Conservation (phyloP, 2,888 invertebrate species). For the Eilema griseolum region DNA sequence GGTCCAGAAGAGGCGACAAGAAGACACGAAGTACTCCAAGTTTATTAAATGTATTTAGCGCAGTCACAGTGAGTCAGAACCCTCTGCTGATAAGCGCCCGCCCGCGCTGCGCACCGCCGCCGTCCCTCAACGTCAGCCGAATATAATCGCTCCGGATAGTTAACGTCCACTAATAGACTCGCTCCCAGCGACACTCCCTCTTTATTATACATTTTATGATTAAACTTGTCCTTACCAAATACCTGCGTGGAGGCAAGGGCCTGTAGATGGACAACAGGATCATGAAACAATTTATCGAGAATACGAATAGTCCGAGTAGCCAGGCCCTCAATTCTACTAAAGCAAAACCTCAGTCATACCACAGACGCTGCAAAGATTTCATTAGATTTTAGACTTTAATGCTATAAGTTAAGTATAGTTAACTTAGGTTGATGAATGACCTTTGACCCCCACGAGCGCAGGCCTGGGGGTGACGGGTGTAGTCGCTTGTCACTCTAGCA, state of each 20-base stretch:
- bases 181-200: neutral
- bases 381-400: too few species aligned
- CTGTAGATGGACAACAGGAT: neutral
- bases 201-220: constrained; percentile 8
- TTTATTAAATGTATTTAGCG: neutral
- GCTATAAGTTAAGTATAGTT: too few species aligned
- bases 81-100: neutral
- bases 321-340: too few species aligned
- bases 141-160: constrained; percentile 7
- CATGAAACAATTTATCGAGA: neutral
- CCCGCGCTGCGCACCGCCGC: too few species aligned
- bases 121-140: constrained; percentile 6
- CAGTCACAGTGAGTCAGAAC: neutral
- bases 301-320: too few species aligned
- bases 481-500: too few species aligned
- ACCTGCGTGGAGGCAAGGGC: neutral
- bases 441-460: too few species aligned
- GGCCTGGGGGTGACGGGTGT: too few species aligned
- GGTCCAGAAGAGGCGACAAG: neutral
- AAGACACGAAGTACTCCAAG: neutral
- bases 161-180: constrained; percentile 7
- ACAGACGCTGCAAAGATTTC: too few species aligned
- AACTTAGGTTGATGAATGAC: too few species aligned
- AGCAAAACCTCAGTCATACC: too few species aligned
- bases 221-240: neutral